Percentiles rank a stretch among this genome's conserved stretches.
phyloP scores from a whole-genome alignment of 2,797 vertebrate species.

The Lates japonicus region DNA sequence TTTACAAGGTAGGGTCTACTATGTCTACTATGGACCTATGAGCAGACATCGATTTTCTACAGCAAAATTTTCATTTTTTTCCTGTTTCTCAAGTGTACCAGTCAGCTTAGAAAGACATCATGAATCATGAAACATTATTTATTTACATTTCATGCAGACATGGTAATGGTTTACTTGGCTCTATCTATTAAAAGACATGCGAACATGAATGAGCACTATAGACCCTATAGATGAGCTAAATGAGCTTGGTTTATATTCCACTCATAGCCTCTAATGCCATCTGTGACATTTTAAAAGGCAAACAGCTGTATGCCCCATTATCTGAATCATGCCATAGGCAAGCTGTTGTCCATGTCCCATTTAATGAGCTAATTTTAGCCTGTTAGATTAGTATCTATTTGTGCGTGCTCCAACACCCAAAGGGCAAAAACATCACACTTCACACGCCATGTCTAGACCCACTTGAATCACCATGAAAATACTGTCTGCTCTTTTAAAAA shows the following conservation, averaged over 20 bases:
- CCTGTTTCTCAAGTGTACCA: constrained; percentile 6
- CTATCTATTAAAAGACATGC: constrained; percentile 1
- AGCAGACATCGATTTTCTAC: background rate
- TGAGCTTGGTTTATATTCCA: constrained; percentile 43
- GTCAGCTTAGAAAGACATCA: constrained; percentile 5
- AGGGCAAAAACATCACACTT: constrained; percentile 67
- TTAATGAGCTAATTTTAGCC: constrained; percentile 75
- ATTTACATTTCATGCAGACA: background rate
- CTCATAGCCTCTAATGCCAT: constrained; percentile 48
- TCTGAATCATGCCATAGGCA: constrained; percentile 63
- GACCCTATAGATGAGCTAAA: constrained; percentile 19
- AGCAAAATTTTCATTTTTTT: constrained; percentile 8
- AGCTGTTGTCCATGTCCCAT: constrained; percentile 61
- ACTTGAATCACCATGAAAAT: constrained; percentile 38
- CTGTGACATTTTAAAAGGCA: constrained; percentile 69
- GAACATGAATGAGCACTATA: background rate
- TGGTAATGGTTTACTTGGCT: constrained; percentile 11
- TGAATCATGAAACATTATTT: background rate
- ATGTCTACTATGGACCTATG: background rate
- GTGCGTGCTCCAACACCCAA: constrained; percentile 59
- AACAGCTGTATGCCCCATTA: constrained; percentile 74
- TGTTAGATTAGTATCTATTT: constrained; percentile 76
- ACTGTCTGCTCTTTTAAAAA: constrained; percentile 19
- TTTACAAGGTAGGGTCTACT: background rate
- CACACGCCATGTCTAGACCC: constrained; percentile 38